These are phyloP conservation scores for Antigone vipio DNA, from an alignment of 2,113 vertebrate species.

Conservation along the genomic window DNA sequence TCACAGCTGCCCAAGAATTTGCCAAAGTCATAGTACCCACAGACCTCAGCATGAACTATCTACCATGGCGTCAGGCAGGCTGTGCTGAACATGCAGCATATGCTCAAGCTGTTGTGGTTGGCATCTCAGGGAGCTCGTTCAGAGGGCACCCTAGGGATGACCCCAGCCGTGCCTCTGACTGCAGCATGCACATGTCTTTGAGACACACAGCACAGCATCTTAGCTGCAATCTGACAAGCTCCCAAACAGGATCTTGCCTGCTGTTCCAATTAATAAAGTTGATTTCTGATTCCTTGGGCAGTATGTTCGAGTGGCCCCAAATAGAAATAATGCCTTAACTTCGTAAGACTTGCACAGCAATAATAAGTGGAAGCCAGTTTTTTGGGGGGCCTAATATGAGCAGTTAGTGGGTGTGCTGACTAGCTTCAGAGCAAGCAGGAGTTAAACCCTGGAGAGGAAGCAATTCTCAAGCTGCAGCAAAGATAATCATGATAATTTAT, in stretches of 20 bases:
- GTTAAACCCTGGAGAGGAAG: slow-evolving; percentile 60
- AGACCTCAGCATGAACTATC: not conserved
- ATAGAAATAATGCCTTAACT: not conserved
- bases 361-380: not conserved
- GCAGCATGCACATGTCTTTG: not conserved
- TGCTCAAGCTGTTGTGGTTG: not conserved
- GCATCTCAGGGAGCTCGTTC: not conserved
- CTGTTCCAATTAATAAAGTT: not conserved
- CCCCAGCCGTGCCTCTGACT: not conserved
- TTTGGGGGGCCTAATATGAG: not conserved
- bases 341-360: not conserved
- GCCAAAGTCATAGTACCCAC: not conserved
- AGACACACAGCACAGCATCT: not conserved
- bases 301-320: not conserved
- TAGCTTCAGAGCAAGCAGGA: slow-evolving; percentile 30
- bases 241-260: not conserved
- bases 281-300: not conserved
- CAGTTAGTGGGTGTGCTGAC: not conserved
- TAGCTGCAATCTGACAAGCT: not conserved
- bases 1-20: not conserved
- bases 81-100: not conserved
- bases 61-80: not conserved
- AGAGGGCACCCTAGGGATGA: not conserved
- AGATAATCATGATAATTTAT: slow-evolving; percentile 68
- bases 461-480: slow-evolving; percentile 52